A percentile compares a stretch with the other conserved stretches of the same genome.
Evolutionary conservation across 2,113 vertebrate genomes (phyloP).

Genomic region (Hiodon alosoides): DNA sequence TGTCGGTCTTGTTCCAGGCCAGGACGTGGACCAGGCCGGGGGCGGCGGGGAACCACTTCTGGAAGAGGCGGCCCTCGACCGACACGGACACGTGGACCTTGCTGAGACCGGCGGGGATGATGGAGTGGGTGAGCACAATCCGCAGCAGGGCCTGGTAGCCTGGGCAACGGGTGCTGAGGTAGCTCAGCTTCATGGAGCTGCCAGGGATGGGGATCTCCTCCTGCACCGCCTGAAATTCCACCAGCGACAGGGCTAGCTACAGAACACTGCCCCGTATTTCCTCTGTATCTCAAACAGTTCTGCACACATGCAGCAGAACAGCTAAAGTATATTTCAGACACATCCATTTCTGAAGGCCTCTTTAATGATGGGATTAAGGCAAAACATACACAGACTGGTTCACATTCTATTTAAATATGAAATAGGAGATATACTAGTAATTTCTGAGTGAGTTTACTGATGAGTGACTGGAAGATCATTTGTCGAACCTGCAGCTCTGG

Average conservation of each 20-base stretch:
- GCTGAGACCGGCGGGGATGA: conserved; percentile 72
- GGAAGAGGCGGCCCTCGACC: conserved; percentile 84
- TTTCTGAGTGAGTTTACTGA: background rate
- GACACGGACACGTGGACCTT: conserved; percentile 87
- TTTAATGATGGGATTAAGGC: background rate
- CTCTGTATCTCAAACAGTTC: too few relatives aligned
- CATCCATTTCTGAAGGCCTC: too few relatives aligned
- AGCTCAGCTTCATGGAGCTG: conserved; percentile 87
- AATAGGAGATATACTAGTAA: too few relatives aligned
- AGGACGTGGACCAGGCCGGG: conserved; percentile 84
- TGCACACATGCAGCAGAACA: too few relatives aligned
- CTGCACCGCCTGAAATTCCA: conserved; percentile 76
- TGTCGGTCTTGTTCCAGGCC: conserved; percentile 96
- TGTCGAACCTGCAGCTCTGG: conserved; percentile 84
- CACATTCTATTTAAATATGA: background rate
- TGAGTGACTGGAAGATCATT: background rate
- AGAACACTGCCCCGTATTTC: too few relatives aligned
- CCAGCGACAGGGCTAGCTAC: background rate
- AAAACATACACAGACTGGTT: background rate
- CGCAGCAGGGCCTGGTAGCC: conserved; percentile 89
- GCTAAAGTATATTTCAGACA: too few relatives aligned
- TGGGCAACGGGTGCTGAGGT: conserved; percentile 84
- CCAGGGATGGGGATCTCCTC: conserved; percentile 88
- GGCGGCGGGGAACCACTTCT: conserved; percentile 90
- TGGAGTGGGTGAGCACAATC: conserved; percentile 81